Evolutionary conservation across 2,113 vertebrate genomes (phyloP).

Genomic region (Ceuthmochares aereus): DNA sequence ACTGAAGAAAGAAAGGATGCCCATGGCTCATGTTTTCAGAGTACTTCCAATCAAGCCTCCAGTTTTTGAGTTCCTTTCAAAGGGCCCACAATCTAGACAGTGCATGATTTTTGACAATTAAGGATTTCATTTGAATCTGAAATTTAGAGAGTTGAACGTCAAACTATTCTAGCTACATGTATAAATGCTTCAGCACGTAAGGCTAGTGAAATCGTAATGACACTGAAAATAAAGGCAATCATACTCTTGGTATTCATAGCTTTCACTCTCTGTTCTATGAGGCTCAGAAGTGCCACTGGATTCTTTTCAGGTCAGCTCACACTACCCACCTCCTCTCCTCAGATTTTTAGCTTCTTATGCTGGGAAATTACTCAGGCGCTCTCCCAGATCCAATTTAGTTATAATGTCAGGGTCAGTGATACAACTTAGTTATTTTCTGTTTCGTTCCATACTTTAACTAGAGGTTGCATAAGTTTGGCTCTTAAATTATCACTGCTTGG

Average conservation of each 20-base stretch:
- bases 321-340: not conserved
- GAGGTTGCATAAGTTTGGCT: not conserved
- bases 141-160: not conserved
- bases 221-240: not conserved
- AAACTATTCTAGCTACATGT: not conserved
- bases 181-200: not conserved
- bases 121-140: not conserved
- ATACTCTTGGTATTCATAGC: not conserved
- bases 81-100: not conserved
- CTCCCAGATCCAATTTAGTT: not conserved
- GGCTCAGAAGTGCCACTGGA: not conserved
- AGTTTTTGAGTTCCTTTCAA: not conserved
- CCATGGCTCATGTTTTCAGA: not conserved
- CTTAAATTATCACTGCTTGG: not conserved
- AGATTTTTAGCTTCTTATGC: not conserved
- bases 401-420: not conserved
- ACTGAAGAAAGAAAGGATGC: not conserved
- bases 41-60: not conserved
- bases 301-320: not conserved
- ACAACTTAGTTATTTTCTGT: not conserved
- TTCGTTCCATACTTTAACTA: not conserved
- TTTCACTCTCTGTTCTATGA: not conserved
- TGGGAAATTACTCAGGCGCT: not conserved
- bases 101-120: not conserved
- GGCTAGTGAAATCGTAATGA: not conserved